Base-by-base conservation (phyloP, 2,888 invertebrate species). In the Cetonia aurata region DNA sequence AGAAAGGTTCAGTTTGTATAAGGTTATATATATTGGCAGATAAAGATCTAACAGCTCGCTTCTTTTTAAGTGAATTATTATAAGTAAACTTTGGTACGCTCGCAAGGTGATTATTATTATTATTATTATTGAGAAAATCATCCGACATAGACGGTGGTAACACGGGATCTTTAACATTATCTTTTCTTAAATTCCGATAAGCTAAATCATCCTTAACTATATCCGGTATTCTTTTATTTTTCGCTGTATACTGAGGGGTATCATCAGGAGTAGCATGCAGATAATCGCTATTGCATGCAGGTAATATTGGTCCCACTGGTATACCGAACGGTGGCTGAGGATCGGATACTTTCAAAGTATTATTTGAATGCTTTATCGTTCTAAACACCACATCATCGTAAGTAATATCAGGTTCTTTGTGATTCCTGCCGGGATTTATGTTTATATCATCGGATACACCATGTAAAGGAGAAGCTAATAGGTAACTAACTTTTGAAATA, bases 321-420 rank as follows among this genome's bases (percentile, higher is more conserved):
- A 96, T 96, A 17, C 96, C 96, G 82, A 96, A 96, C 0, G 93
- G 95, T 44, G 94, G 95, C 80, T 96, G 96, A 13, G 93, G 93
- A 66, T 96, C 95, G 2, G 89, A 80, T 6, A 92, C 89, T 82
- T 91, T 92, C 50, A 90, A 84, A 56, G 88, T 88, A 80, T 90
- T 91, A 77, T 95, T 95, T 9, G 92, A 91, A 81, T 92, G 90
- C 79, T 92, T 92, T 71, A 94, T 89, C 80, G 90, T 94, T 76
- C 96, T 89, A 81, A 91, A 95, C 41, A 93, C 91, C 9, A 96
- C 93, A 83, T 96, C 96, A 80, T 96, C 96, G 69, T 90, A 87
- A 9, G 93, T 91, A 13, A 94, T 87, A 83, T 96, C 94, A 1
- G 96, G 95, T 80, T 95, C 95, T 57, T 89, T 89, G 6, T 66